Evolutionary conservation across 2,888 invertebrate species (phyloP).

Genomic region (Drosophila prostipennis): DNA sequence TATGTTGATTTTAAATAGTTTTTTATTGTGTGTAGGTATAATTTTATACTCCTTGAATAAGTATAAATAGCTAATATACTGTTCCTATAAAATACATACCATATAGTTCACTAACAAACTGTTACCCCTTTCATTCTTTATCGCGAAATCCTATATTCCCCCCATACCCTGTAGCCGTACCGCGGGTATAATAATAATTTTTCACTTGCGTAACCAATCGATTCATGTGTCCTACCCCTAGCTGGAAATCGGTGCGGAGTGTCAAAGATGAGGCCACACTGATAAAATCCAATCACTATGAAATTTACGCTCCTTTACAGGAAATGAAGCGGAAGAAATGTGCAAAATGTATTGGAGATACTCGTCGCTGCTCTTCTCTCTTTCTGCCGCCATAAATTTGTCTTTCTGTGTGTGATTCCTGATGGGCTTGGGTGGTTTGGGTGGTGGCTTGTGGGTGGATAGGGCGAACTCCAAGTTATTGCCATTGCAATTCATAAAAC

Average conservation of each 20-base stretch:
- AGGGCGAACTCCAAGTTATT: constrained; percentile 68
- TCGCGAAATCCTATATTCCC: constrained; percentile 3
- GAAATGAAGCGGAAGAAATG: constrained; percentile 79
- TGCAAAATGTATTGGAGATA: constrained; percentile 76
- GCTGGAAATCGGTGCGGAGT: constrained; percentile 56
- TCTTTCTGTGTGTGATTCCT: constrained; percentile 9
- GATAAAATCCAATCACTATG: constrained; percentile 80
- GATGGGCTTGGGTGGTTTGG: neutral
- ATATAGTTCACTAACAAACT: too few species aligned
- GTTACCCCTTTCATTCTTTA: too few species aligned
- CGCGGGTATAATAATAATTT: constrained; percentile 63
- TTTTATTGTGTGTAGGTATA: too few species aligned
- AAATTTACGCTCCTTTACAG: constrained; percentile 80
- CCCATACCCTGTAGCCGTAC: constrained; percentile 8
- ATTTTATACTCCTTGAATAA: too few species aligned
- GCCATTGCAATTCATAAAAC: constrained; percentile 79
- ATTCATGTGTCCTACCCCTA: constrained; percentile 66
- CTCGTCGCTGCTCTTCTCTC: neutral
- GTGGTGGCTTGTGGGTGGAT: constrained; percentile 2
- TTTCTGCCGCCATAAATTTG: constrained; percentile 13
- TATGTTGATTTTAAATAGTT: too few species aligned
- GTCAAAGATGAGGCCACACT: constrained; percentile 79
- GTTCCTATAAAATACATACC: too few species aligned
- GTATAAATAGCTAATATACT: too few species aligned
- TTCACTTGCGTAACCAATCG: constrained; percentile 80